Percentiles rank a stretch among this genome's conserved stretches.
Conservation (phyloP, 2,113 vertebrate species). For the western clawed frog (Xenopus tropicalis) region DNA sequence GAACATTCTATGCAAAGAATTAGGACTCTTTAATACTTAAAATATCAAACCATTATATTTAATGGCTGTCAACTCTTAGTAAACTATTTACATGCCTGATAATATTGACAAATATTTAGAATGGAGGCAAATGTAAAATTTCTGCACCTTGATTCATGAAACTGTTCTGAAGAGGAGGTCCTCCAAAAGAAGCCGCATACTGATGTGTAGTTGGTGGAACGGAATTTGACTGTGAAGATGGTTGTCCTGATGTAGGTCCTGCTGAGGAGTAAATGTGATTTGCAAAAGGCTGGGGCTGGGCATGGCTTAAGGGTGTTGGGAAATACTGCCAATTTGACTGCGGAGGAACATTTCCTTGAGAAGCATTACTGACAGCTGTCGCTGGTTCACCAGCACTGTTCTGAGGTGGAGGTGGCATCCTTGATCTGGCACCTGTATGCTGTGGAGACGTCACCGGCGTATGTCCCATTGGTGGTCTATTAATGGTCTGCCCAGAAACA, state of each 20-base stretch:
- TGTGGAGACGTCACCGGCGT: conserved; percentile 51
- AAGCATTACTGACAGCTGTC: conserved; percentile 66
- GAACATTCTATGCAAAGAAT: too few species aligned
- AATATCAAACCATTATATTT: too few species aligned
- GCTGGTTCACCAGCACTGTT: conserved; percentile 65
- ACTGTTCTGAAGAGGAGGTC: conserved; percentile 63
- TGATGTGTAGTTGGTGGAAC: conserved; percentile 59
- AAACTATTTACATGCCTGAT: too few species aligned
- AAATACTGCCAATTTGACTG: conserved; percentile 77
- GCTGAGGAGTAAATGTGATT: conserved; percentile 58
- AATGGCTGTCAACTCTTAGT: too few species aligned
- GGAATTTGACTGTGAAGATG: conserved; percentile 56
- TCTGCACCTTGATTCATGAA: conserved; percentile 63
- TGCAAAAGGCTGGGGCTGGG: conserved; percentile 44
- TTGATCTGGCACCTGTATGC: conserved; percentile 53
- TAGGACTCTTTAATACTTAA: too few species aligned
- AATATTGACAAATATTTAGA: too few species aligned
- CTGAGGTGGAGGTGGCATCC: conserved; percentile 56
- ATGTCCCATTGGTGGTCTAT: conserved; percentile 64
- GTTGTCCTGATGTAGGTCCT: conserved; percentile 50
- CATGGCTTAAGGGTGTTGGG: conserved; percentile 55
- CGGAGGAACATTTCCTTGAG: conserved; percentile 58
- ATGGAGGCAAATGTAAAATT: too few species aligned
- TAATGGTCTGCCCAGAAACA: conserved; percentile 66
- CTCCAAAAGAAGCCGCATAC: conserved; percentile 60